Evolutionary conservation across 92 coral and sea anemone species (phyloP).

Genomic region (Heteractis magnifica): DNA sequence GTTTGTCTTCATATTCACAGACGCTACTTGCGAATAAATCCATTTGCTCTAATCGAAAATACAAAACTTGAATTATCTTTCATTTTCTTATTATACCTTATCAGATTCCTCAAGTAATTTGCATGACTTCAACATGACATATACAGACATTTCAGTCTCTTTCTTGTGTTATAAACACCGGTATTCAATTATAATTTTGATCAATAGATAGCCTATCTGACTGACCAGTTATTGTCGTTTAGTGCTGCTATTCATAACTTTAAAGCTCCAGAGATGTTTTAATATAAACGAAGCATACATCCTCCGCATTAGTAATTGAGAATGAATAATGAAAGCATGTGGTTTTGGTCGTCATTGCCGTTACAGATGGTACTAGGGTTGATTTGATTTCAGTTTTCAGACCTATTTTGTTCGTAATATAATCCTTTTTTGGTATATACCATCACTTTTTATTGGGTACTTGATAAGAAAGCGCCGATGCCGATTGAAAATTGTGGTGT

Average conservation of each 20-base stretch:
- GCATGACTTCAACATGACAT: background rate
- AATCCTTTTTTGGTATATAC: background rate
- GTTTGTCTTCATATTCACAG: background rate
- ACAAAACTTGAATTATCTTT: background rate
- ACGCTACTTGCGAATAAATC: background rate
- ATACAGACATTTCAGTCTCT: background rate
- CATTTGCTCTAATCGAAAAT: background rate
- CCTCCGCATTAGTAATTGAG: background rate
- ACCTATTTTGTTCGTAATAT: background rate
- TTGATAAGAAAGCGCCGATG: background rate
- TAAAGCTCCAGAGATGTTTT: background rate
- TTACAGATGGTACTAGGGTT: background rate
- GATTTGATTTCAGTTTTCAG: background rate
- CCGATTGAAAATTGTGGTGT: background rate
- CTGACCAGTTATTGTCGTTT: background rate
- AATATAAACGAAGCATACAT: background rate
- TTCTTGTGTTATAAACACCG: background rate
- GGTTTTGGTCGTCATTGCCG: background rate
- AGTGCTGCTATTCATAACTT: background rate
- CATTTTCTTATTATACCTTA: background rate
- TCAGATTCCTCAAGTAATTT: background rate
- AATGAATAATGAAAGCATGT: background rate
- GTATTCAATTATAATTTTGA: background rate
- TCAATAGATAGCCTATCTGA: background rate
- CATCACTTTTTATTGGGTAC: background rate